Evolutionary conservation across 2,113 vertebrate genomes (phyloP), one percentile per base, ranked within the genome.

Genomic region (Gasterosteus aculeatus): DNA sequence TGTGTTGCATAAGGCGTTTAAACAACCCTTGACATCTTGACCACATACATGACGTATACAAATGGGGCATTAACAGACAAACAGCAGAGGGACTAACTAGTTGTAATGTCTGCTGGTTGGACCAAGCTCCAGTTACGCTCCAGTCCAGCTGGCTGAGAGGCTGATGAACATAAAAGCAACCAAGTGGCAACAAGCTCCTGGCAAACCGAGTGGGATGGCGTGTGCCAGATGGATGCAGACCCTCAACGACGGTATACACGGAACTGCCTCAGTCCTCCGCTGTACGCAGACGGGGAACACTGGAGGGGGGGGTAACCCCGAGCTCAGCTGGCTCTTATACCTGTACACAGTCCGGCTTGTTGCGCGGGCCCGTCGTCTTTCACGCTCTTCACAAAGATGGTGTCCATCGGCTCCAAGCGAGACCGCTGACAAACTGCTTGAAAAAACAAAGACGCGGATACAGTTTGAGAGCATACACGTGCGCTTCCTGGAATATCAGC

Each of bases 371-470:
- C 95, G 0, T 93, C 94, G 53, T 96, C 97, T 92, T 95, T 94
- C 86, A 99, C 97, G 46, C 91, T 96, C 93, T 99, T 99, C 73
- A 99, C 98, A 58, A 99, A 99, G 84, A 99, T 99, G 83, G 98
- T 99, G 85, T 99, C 98, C 96, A 99, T 95, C 60, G 97, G 97
- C 92, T 99, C 97, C 92, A 97, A 86, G 29, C 91, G 93, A 81
- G 84, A 74, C 35, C 47, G 80, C 42, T 83, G 85, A 72, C 68
- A 68, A 57, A 84, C 95, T 96, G 80, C 88, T 71, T 31, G 7
- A 56, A 29, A 3, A 54, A 87, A 72, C 38, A 51, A 22, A 67
- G 22, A 69, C 12, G 33, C 16, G 63, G 10, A 53, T 18, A 46
- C 26, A 72, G 10, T 33, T 33, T 38, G 41, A 18, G n/a, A 29